Conservation (phyloP, 2,888 invertebrate genomes). For the Panzeria rudis region DNA sequence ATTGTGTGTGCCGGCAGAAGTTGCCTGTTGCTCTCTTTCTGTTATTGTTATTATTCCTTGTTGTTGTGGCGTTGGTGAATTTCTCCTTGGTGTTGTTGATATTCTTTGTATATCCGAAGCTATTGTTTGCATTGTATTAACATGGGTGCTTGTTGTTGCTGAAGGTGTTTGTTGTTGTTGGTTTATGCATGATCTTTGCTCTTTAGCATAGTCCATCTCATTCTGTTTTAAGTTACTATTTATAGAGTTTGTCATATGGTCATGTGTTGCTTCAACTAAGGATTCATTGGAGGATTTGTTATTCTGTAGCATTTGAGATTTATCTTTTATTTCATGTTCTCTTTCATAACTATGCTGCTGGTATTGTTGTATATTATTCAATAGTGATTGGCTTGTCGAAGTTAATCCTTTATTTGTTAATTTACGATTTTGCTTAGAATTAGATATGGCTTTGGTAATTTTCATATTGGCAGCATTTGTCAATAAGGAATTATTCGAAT, state of each 20-base stretch:
- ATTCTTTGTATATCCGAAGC: constrained; percentile 52
- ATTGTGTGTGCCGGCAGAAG: constrained; percentile 74
- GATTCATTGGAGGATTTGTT: constrained; percentile 38
- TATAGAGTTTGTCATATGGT: constrained; percentile 29
- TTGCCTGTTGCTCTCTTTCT: constrained; percentile 71
- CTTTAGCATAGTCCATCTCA: constrained; percentile 59
- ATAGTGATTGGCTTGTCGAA: constrained; percentile 19
- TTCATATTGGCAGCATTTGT: constrained; percentile 80
- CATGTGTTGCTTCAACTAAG: constrained; percentile 39
- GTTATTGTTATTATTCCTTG: constrained; percentile 61
- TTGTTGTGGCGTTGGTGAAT: constrained; percentile 73
- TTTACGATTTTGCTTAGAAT: constrained; percentile 75
- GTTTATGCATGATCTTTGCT: constrained; percentile 60
- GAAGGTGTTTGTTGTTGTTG: constrained; percentile 37
- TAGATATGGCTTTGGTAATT: constrained; percentile 77
- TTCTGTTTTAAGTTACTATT: constrained; percentile 41
- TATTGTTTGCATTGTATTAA: constrained; percentile 45
- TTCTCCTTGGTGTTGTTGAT: constrained; percentile 54
- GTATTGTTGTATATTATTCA: constrained; percentile 38
- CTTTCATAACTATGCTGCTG: constrained; percentile 39
- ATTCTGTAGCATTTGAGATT: constrained; percentile 33
- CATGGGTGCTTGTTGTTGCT: constrained; percentile 39
- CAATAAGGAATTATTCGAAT: constrained; percentile 73
- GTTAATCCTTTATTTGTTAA: constrained; percentile 60
- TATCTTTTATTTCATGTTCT: constrained; percentile 49